Conservation (phyloP, 2,797 vertebrate genomes). For the Galagoides demidoff region DNA sequence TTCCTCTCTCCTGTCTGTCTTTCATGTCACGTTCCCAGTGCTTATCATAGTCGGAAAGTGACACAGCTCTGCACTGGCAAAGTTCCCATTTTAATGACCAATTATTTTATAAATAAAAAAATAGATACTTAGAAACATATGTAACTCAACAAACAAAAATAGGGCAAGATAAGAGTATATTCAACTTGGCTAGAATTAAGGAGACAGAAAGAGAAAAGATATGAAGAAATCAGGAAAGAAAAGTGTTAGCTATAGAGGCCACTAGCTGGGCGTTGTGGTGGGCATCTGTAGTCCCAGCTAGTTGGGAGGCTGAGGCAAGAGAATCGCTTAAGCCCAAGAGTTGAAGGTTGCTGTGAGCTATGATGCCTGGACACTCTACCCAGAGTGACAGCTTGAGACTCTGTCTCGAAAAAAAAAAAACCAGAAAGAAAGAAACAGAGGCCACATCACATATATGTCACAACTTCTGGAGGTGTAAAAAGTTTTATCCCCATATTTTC, state of each 20-base stretch:
- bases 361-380: too few relatives aligned
- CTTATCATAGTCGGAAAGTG: neutral
- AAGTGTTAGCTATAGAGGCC: neutral
- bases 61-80: neutral
- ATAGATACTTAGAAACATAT: neutral
- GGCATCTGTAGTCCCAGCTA: too few relatives aligned
- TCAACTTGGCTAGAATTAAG: neutral
- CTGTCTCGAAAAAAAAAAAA: too few relatives aligned
- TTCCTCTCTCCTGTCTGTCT: accelerated
- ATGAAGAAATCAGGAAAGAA: neutral
- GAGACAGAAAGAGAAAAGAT: neutral
- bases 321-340: too few relatives aligned
- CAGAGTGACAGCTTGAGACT: too few relatives aligned
- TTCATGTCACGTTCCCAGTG: neutral
- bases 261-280: too few relatives aligned
- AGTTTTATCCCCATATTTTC: neutral
- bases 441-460: neutral
- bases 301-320: too few relatives aligned
- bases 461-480: neutral
- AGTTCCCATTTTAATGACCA: neutral
- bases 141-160: neutral
- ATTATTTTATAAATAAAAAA: neutral
- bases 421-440: neutral
- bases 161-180: neutral
- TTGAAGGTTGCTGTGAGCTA: too few relatives aligned